phyloP scores from a whole-genome alignment of 2,797 vertebrate species.

The Pseudocheirus occidentalis region DNA sequence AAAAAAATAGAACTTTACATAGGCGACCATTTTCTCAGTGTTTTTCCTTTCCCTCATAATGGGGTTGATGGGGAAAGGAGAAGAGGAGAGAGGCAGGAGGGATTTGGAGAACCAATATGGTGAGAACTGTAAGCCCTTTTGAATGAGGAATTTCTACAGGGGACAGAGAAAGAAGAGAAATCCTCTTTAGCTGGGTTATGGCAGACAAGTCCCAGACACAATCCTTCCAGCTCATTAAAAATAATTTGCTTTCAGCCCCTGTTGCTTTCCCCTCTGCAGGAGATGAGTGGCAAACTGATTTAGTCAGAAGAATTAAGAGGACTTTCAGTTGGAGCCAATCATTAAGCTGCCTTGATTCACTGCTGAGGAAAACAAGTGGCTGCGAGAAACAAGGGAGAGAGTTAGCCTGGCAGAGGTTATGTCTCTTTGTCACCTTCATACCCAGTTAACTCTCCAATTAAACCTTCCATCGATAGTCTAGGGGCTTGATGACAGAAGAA shows the following conservation, averaged over 20 bases:
- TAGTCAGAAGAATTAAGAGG: conserved; percentile 29
- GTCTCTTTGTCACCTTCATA: background rate
- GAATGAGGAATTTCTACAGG: conserved; percentile 26
- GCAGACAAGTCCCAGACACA: background rate
- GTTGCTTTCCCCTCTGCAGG: conserved; percentile 29
- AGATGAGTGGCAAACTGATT: conserved; percentile 36
- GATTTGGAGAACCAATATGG: background rate
- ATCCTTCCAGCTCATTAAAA: conserved; percentile 70
- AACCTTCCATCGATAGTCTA: background rate
- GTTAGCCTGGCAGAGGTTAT: background rate
- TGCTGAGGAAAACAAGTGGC: conserved; percentile 36
- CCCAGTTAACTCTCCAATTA: conserved; percentile 34
- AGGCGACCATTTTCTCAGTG: background rate
- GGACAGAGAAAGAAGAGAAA: conserved; percentile 14
- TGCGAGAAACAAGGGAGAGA: background rate
- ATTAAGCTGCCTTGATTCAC: conserved; percentile 44
- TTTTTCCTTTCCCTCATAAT: background rate
- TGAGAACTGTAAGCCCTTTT: conserved; percentile 7
- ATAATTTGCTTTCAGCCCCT: conserved; percentile 66
- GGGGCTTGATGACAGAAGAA: background rate
- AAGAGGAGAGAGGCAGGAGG: background rate
- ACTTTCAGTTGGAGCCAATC: conserved; percentile 1
- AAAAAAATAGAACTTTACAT: background rate
- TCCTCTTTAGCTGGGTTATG: background rate
- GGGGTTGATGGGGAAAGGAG: background rate